Base-by-base conservation (phyloP, 2,888 invertebrate genomes). In the Magallana nippona region DNA sequence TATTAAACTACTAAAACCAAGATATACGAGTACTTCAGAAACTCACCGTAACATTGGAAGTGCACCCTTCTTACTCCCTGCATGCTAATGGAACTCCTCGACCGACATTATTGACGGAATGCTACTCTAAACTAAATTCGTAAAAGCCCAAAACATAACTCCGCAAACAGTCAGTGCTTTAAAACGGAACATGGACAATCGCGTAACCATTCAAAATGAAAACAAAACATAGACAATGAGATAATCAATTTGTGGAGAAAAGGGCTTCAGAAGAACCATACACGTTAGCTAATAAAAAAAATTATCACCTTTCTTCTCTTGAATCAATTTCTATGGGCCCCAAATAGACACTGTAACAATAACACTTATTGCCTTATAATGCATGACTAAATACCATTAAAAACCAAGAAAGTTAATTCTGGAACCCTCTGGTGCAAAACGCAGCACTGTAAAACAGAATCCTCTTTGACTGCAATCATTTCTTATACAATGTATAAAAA, bases 151-250 rank as follows among this genome's bases (percentile, higher is more conserved):
- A 71, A 44, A 44, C 44, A 44, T 44, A 44, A 27, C 27, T 10
- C 63, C 11, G 27, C 71, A 27, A 71, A 71, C 71, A 71, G 22
- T 0, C 71, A 71, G 22, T 10, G 19, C 15, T 71, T 27, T 15
- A 13, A 71, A 71, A 71, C 22, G 32, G 27, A 44, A 44, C 44
- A 8, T 15, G 71, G 71, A 22, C 71, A 71, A 11, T 71, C 71
- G 22, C 32, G 2, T 15, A 32, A 71, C 27, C 15, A 32, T 71
- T 71, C 22, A 71, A 71, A 71, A 44, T 22, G 19, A 63, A 71
- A 71, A 71, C 71, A 71, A 60, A 60, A 60, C 60, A 60, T 27
- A 71, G 71, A 71, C 22, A 71, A 71, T 71, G 71, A 71, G 22
- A 71, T 71, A 71, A 71, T 71, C 71, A 71, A 71, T 71, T 22